Conservation (phyloP, 2,113 vertebrate species). For the Dicrurus megarhynchus region DNA sequence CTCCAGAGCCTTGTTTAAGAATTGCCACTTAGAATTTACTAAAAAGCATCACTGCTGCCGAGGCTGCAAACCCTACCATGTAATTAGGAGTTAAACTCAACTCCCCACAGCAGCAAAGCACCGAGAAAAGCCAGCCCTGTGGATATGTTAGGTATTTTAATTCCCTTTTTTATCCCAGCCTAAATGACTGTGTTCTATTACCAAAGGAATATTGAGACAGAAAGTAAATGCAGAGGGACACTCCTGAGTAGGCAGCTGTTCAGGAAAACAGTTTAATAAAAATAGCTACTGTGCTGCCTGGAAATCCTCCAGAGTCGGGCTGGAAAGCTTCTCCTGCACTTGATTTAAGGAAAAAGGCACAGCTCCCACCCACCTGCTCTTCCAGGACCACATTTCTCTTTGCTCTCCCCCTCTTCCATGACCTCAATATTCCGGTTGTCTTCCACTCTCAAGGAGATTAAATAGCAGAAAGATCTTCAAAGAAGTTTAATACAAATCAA, state of each 20-base stretch:
- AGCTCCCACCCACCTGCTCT: not conserved
- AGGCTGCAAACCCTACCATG: not conserved
- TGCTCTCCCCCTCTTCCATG: not conserved
- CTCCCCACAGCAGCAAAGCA: not conserved
- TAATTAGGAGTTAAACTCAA: slow-evolving; percentile 25
- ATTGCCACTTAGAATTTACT: not conserved
- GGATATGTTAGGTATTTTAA: not conserved
- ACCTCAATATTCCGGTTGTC: not conserved
- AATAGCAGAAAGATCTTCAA: not conserved
- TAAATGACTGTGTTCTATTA: slow-evolving; percentile 8
- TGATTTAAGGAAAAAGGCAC: not conserved
- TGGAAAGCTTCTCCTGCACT: not conserved
- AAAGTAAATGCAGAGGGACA: slow-evolving; percentile 14
- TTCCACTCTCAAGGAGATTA: not conserved
- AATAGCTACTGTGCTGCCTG: slow-evolving; percentile 7
- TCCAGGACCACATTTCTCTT: not conserved
- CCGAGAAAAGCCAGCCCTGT: not conserved
- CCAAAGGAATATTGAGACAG: slow-evolving; percentile 11
- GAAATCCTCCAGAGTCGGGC: not conserved
- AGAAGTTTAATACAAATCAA: not conserved
- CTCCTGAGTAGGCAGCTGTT: slow-evolving; percentile 36
- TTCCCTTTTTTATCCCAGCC: not conserved
- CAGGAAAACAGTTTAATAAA: slow-evolving; percentile 26
- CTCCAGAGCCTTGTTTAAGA: not conserved
- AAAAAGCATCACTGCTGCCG: not conserved